These are phyloP conservation scores for Abrostola tripartita DNA, from an alignment of 2,888 invertebrate species.

Conservation along the genomic window DNA sequence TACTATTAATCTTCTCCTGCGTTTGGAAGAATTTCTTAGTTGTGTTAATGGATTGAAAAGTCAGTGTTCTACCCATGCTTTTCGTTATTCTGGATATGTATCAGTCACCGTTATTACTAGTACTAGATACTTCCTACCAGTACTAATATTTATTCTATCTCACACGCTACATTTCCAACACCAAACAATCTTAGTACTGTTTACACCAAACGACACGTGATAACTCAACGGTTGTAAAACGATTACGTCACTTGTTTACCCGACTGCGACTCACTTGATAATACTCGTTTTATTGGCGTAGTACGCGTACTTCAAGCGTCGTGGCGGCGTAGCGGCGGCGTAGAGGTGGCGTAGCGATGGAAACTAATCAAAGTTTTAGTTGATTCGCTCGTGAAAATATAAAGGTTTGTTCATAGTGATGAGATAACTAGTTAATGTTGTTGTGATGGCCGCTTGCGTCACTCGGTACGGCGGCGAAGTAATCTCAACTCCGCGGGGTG, in stretches of 20 bases:
- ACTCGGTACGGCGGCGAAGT: neutral
- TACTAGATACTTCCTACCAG: too few relatives aligned
- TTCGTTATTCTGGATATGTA: too few relatives aligned
- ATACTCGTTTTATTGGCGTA: conserved; percentile 35
- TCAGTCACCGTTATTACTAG: too few relatives aligned
- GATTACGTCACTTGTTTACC: conserved; percentile 54
- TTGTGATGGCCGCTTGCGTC: conserved; percentile 5
- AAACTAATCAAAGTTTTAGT: conserved; percentile 50
- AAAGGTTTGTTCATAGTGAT: conserved; percentile 12
- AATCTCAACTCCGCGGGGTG: neutral
- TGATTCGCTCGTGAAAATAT: conserved; percentile 35
- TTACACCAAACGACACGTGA: conserved; percentile 19
- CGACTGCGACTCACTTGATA: conserved; percentile 24
- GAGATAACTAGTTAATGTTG: conserved; percentile 14
- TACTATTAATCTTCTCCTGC: too few relatives aligned
- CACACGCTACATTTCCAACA: neutral
- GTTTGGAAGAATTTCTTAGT: too few relatives aligned
- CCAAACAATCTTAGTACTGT: conserved; percentile 12
- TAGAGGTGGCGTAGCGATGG: neutral
- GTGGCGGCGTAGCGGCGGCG: neutral
- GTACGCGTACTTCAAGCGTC: neutral
- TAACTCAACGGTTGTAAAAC: conserved; percentile 51
- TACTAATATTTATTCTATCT: too few relatives aligned
- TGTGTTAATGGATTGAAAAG: too few relatives aligned
- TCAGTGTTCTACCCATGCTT: too few relatives aligned